Conservation (phyloP, 2,113 vertebrate species). For the Syngnathus typhle region DNA sequence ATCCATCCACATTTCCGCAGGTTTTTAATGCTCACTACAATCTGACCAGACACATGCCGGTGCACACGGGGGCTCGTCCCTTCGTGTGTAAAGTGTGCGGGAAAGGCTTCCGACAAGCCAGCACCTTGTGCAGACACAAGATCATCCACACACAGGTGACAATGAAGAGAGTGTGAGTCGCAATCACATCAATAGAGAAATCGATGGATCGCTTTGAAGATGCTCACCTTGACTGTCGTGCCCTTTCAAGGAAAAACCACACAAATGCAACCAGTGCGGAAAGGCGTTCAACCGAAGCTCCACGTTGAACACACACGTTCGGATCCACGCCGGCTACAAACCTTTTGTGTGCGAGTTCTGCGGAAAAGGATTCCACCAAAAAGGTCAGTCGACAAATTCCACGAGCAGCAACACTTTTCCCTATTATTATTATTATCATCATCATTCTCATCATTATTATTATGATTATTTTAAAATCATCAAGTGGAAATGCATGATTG, state of each 20-base stretch:
- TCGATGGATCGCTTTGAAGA: neutral
- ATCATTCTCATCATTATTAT: no score
- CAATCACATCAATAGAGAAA: neutral
- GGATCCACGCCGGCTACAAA: slow-evolving; percentile 97
- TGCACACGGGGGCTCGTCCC: slow-evolving; percentile 94
- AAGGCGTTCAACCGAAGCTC: slow-evolving; percentile 99
- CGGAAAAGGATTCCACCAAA: slow-evolving; percentile 98
- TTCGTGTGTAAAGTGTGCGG: slow-evolving; percentile 97
- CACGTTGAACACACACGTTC: slow-evolving; percentile 95
- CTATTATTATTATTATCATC: no score
- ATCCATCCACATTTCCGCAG: slow-evolving; percentile 32
- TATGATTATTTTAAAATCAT: neutral
- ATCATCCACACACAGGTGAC: slow-evolving; percentile 95
- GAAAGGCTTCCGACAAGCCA: slow-evolving; percentile 94
- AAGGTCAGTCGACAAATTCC: slow-evolving; percentile 76
- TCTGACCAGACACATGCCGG: slow-evolving; percentile 96
- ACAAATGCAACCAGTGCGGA: slow-evolving; percentile 96
- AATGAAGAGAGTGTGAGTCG: neutral
- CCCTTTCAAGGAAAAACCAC: slow-evolving; percentile 86
- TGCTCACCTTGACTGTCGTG: neutral
- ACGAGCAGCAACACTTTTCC: neutral
- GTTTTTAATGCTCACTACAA: slow-evolving; percentile 98
- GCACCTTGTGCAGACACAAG: slow-evolving; percentile 93
- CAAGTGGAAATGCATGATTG: neutral
- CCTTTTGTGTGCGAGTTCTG: slow-evolving; percentile 98